phyloP scores from a whole-genome alignment of 2,797 vertebrate genomes.

The Molossus alvarezi region DNA sequence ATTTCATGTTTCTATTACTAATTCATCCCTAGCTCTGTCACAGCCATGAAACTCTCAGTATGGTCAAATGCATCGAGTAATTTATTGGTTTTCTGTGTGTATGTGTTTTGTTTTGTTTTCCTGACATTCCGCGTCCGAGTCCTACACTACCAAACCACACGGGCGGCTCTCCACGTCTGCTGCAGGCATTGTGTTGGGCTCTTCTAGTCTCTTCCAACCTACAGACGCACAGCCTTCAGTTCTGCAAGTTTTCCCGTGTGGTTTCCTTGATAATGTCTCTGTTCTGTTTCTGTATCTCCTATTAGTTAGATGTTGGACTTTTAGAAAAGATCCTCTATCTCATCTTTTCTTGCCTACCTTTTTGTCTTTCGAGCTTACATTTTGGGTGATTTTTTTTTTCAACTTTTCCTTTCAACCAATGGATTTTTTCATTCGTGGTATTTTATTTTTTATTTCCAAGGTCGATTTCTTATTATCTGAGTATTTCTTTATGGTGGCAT shows the following conservation, averaged over 20 bases:
- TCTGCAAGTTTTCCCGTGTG: neutral
- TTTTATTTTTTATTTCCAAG: constrained; percentile 25
- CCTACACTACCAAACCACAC: neutral
- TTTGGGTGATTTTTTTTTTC: constrained; percentile 14
- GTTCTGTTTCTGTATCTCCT: neutral
- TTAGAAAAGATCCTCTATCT: neutral
- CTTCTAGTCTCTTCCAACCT: neutral
- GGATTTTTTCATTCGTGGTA: neutral
- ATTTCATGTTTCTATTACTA: neutral
- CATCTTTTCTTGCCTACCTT: neutral
- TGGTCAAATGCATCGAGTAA: neutral
- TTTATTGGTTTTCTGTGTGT: neutral
- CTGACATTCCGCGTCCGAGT: neutral
- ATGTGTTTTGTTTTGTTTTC: neutral
- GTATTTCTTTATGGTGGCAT: neutral
- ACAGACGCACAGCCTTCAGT: neutral
- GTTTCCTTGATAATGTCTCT: neutral
- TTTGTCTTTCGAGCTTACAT: neutral
- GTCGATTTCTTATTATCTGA: constrained; percentile 5
- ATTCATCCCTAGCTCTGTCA: neutral
- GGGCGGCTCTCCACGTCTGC: neutral
- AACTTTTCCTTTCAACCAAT: neutral
- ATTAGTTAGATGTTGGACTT: neutral
- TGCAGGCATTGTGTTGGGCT: neutral
- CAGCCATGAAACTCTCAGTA: neutral